Conservation (phyloP, 92 coral and sea anemone genomes). For the Isaurus tuberculatus region DNA sequence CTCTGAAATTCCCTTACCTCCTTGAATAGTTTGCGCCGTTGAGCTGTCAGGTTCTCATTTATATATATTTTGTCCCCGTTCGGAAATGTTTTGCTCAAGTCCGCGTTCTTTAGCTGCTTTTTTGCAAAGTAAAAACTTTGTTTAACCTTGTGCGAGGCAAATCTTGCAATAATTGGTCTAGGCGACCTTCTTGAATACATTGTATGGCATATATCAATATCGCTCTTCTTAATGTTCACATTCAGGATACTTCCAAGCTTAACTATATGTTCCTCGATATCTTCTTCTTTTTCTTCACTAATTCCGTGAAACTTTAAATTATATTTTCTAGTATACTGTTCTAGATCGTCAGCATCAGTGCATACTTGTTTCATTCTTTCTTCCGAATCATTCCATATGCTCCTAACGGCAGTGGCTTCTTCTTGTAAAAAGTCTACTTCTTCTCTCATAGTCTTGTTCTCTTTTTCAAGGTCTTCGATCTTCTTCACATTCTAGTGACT, state of each 20-base stretch:
- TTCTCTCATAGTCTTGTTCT: conserved; percentile 20
- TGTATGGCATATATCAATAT: conserved; percentile 24
- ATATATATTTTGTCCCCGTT: not conserved
- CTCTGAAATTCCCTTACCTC: conserved; percentile 1
- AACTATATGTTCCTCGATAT: conserved; percentile 16
- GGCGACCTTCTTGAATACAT: conserved; percentile 22
- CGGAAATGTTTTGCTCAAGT: conserved; percentile 10
- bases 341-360: conserved; percentile 11
- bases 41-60: conserved; percentile 17
- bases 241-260: conserved; percentile 1
- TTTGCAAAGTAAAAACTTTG: not conserved
- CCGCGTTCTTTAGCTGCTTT: conserved; percentile 1
- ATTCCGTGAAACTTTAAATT: conserved; percentile 7
- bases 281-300: conserved; percentile 16
- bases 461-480: conserved; percentile 30
- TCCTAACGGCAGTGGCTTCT: conserved; percentile 10
- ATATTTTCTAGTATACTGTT: conserved; percentile 19
- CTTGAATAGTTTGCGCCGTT: conserved; percentile 26
- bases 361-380: conserved; percentile 8
- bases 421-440: conserved; percentile 28
- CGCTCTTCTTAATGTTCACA: conserved; percentile 9
- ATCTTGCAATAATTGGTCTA: conserved; percentile 28
- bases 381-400: conserved; percentile 19
- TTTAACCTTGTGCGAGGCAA: conserved; percentile 21
- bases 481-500: conserved; percentile 14